Percentiles rank a stretch among this genome's conserved stretches.
phyloP scores from a whole-genome alignment of 1,140 invertebrate species.

The Acyrthosiphon pisum region DNA sequence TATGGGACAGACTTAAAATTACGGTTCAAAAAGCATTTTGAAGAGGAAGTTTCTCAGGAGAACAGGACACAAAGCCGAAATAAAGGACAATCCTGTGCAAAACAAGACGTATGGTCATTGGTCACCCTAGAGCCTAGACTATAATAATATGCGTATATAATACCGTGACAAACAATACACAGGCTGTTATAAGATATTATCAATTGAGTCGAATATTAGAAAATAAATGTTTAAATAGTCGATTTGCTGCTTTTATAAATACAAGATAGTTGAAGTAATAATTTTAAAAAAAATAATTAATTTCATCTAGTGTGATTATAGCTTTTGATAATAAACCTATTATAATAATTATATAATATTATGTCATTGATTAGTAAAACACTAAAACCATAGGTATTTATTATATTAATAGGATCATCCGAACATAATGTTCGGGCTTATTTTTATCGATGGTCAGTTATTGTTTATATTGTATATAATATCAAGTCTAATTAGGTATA shows the following conservation, averaged over 20 bases:
- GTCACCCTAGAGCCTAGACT: too few species aligned
- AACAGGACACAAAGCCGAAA: too few species aligned
- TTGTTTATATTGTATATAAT: neutral
- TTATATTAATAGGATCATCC: neutral
- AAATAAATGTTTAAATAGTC: neutral
- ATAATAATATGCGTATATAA: too few species aligned
- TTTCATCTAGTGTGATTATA: neutral
- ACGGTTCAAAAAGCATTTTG: too few species aligned
- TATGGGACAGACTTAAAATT: too few species aligned
- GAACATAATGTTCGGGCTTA: neutral
- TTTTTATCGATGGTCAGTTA: neutral
- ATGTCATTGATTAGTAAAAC: neutral
- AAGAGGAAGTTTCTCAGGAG: too few species aligned
- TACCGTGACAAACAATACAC: neutral
- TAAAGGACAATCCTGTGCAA: too few species aligned
- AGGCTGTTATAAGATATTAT: neutral
- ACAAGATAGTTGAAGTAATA: neutral
- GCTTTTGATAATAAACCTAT: neutral
- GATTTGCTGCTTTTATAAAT: neutral
- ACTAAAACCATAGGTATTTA: neutral
- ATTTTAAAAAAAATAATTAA: neutral
- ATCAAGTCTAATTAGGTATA: neutral
- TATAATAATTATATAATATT: too few species aligned
- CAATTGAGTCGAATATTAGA: neutral
- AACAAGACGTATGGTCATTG: too few species aligned